Base-by-base conservation (phyloP, 1,140 invertebrate species). In the Druon quercuslanigerum region DNA sequence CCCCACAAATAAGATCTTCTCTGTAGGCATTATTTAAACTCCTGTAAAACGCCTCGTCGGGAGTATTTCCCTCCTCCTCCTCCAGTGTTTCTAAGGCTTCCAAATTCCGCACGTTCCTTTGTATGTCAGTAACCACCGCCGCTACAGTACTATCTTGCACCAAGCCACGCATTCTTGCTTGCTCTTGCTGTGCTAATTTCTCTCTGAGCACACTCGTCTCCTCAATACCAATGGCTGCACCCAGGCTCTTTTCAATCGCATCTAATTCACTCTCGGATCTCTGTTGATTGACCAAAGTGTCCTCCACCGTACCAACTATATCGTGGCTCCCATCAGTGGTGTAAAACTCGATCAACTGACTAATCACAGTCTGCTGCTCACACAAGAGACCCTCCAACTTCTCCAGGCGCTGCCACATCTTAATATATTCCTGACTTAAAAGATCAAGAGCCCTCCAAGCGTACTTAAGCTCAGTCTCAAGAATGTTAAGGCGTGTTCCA, bases 351-450 rank as follows among this genome's bases (percentile, higher is more conserved):
- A 98, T 94, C 83, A 98, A 91, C 86, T 97, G 97, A 25, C 94
- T 94, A 75, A 98, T 97, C n/a, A 98, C 96, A 78, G 95, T 95
- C 87, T 98, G 97, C 89, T 98, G 97, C 86, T 98, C 96, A 85
- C 95, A 95, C 1, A 98, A 92, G 57, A 98, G 93, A 52, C 95
- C 94, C 89, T 98, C 97, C n/a, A 98, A 91, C 89, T 97, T 97
- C 85, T 98, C 97, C 66, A 98, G 92, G 73, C 96, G 92, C 87
- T 97, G 96, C 97, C 97, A 98, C 95, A 98, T 98, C 87, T 97
- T 96, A 16, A 97, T 95, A 85, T 98, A 98, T 87, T 98, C 97
- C 83, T 96, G 96, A 19, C 96, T 97, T 8, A 98, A 93, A 51
- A 98, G 92, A 87, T 98, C 97, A 73, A 98, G 91, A 2, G 97